Evolutionary conservation across 1,140 invertebrate species (phyloP), one percentile per base, ranked within the genome.

Genomic region (Drosophila baimaii): DNA sequence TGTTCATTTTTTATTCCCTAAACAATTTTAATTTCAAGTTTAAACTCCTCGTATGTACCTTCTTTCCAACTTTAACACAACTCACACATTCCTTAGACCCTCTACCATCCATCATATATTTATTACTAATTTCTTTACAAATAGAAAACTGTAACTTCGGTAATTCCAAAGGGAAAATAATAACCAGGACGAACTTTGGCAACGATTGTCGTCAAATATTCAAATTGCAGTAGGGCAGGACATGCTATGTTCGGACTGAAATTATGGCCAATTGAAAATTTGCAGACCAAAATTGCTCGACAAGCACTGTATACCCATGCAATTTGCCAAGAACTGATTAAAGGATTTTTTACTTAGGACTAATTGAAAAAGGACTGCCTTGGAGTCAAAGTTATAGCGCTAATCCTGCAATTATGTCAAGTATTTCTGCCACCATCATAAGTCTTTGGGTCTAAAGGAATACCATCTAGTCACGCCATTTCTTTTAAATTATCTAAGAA

Each of bases 401-500:
- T 88, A 79, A 80, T 77, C 49, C 62, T 31, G 62, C 57, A 79
- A 82, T 88, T 78, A 89, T 83, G 80, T 74, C 84, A 89, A 71
- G 80, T 81, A 68, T 64, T 73, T 69, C 61, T 54, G 7, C 61
- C 37, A 44, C 44, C 73, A 74, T 89, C 84, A 88, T 88, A 77
- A 77, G 68, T 84, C 64, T 83, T 52, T 83, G 35, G 39, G 35
- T 68, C 61, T 31, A 77, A 77, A 61, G 56, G 64, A 86, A 89
- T 80, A 77, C 68, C 52, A 73, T 31, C 57, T 13, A 80, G 84
- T 88, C 83, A 88, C 83, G 83, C 83, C 66, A 88, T 83, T 83
- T 79, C 79, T 77, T 86, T 68, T 9, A 80, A 88, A 68, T 89
- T 79, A 89, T 89, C 79, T 83, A 64, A 73, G 58, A n/a, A n/a